Evolutionary conservation across 2,797 vertebrate species (phyloP), one percentile per base, ranked within the genome.

Genomic region (Chrysocyon brachyurus): DNA sequence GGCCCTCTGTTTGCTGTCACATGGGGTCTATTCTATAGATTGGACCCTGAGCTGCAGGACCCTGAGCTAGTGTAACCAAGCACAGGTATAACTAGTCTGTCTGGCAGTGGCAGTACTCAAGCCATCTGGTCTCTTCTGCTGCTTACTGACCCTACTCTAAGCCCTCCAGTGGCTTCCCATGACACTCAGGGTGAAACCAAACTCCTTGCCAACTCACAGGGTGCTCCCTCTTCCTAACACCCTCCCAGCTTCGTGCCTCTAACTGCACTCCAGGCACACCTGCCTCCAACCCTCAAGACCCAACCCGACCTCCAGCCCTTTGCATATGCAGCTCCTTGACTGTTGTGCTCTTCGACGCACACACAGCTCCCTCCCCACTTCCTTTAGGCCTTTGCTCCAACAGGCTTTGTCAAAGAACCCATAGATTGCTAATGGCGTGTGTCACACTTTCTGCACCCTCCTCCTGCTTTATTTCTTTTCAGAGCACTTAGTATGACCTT

Each of bases 391-490:
- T 77, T 8, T 26, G 54, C n/a, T 52, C 14, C 68, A 14, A 12
- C 7, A 1, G 54, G 6, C 46, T 36, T 72, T 1, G 36, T 6
- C n/a, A 36, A 19, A 15, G 0, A 11, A 4, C 26, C 19, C 4
- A 19, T 16, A n/a, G 59, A 52, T 16, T 1, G 4, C 81, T 59
- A 10, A 73, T 2, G n/a, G n/a, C 24, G 7, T 26, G 26, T 36
- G 9, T 15, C 0, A 1, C 5, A 1, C 5, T 52, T 26, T 22
- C 49, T 17, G 6, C 1, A 0, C 49, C 28, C 21, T 49, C 72
- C 52, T 75, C 33, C 61, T 68, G 63, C 36, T 49, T 15, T 26
- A 36, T 26, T 40, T 68, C 49, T 49, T 46, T 28, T 49, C 83
- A 33, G 83, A 78, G 83, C 8, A 21, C 5, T 11, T 12, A 40